These are phyloP conservation scores for Etia nguti DNA, from an alignment of 2,113 vertebrate genomes.

Conservation along the genomic window DNA sequence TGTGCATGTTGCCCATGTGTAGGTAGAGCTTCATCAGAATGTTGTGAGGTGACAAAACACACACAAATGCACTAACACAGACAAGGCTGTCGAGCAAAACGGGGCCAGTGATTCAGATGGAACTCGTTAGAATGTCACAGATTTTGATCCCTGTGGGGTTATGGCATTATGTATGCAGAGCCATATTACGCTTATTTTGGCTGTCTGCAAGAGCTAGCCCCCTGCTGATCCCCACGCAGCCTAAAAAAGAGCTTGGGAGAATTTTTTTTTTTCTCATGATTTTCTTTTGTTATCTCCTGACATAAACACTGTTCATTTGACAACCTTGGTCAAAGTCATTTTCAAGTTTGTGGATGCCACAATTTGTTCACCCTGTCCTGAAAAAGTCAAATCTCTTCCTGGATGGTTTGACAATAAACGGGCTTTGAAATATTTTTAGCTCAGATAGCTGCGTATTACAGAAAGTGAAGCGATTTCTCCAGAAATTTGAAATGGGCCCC, in stretches of 20 bases:
- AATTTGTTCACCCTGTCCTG: not conserved
- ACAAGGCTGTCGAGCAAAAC: slow-evolving; percentile 49
- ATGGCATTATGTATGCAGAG: slow-evolving; percentile 96
- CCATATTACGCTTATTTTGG: slow-evolving; percentile 84
- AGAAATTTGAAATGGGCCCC: not conserved
- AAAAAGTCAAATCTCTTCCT: not conserved
- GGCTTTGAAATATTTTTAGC: not conserved
- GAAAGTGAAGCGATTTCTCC: not conserved
- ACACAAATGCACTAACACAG: slow-evolving; percentile 34
- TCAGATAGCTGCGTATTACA: not conserved
- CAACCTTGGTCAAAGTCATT: slow-evolving; percentile 22
- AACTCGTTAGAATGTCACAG: slow-evolving; percentile 88
- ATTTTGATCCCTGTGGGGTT: slow-evolving; percentile 91
- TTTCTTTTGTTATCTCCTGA: slow-evolving; percentile 56
- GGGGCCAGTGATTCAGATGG: slow-evolving; percentile 77
- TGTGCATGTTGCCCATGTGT: slow-evolving; percentile 71
- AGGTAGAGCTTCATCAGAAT: slow-evolving; percentile 51
- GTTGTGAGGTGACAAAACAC: slow-evolving; percentile 57
- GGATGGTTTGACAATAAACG: not conserved
- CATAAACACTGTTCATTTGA: slow-evolving; percentile 71
- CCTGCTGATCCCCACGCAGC: slow-evolving; percentile 65
- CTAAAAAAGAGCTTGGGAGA: slow-evolving; percentile 41
- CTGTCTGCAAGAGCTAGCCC: slow-evolving; percentile 66
- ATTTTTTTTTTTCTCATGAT: slow-evolving; percentile 47
- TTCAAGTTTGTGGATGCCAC: slow-evolving; percentile 12